Base-by-base conservation (phyloP, 2,888 invertebrate genomes). In the Hemicrepidius hirtus region DNA sequence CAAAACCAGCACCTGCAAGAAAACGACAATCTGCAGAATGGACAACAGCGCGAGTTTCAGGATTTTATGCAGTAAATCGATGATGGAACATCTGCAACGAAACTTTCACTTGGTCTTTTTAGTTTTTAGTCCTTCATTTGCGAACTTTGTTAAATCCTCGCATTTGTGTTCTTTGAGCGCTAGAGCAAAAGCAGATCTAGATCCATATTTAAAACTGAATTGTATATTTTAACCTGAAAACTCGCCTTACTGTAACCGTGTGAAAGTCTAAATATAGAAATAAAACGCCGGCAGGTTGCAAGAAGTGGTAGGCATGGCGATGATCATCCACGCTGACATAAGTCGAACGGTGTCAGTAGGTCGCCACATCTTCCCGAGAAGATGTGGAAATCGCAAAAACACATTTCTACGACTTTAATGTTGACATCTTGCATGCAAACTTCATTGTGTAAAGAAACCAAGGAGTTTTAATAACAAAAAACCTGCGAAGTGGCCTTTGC, bases 301-400 rank as follows among this genome's bases (percentile, higher is more conserved):
- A 72, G 72, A 63, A 72, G 50, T 55, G 64, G 64, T 68, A 63
- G 57, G 44, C 62, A 59, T 46, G 41, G 62, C 55, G 64, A 68
- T 50, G 64, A 64, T 72, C 62, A 72, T 68, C 68, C 60, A 72
- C 72, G 70, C 67, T 73, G 73, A 73, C 73, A 73, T 73, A 73
- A 73, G 73, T 57, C 67, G 70, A 73, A 73, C 73, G 70, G 73
- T 73, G 73, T 73, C 59, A 73, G 70, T 73, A 50, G 73, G 73
- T 73, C 73, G 50, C 53, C 21, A 60, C 53, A 70, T 70, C 70
- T 62, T 67, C 66, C 69, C 60, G 69, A 73, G 59, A 66, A 66
- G 35, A 55, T 69, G 64, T 68, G 68, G 64, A 73, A 72, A 66
- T 71, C 37, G 46, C 46, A 32, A 41, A 63, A 40, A 41, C 40